Percentiles rank a stretch among this genome's conserved stretches.
These are phyloP conservation scores for Cybosia mesomella DNA, from an alignment of 2,888 invertebrate species.

Conservation along the genomic window DNA sequence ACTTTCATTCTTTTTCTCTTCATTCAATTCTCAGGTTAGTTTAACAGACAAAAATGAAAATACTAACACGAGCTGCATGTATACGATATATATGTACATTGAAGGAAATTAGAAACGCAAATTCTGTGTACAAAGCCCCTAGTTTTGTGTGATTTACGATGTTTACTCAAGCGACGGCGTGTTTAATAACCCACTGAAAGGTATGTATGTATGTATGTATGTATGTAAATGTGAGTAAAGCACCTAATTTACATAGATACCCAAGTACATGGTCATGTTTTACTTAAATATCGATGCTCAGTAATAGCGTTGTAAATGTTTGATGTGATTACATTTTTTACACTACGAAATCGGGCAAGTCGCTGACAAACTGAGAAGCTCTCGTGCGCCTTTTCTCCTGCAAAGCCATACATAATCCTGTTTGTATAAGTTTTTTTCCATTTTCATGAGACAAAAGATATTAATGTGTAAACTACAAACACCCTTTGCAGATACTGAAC, in stretches of 20 bases:
- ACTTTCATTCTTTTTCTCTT: too few relatives aligned
- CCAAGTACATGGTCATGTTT: conserved; percentile 47
- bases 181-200: conserved; percentile 77
- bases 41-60: conserved; percentile 2
- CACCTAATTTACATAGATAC: conserved; percentile 60
- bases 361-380: background rate
- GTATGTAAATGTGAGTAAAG: conserved; percentile 64
- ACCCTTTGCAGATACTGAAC: background rate
- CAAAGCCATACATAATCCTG: background rate
- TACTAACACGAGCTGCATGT: background rate
- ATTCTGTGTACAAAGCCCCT: conserved; percentile 72
- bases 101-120: conserved; percentile 76
- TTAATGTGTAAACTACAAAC: too few relatives aligned
- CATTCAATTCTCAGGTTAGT: background rate
- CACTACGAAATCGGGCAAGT: background rate
- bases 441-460: too few relatives aligned
- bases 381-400: background rate
- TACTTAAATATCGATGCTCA: conserved; percentile 39
- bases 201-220: conserved; percentile 72
- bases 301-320: conserved; percentile 33
- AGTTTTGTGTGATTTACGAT: conserved; percentile 80
- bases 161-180: conserved; percentile 73
- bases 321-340: background rate
- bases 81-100: conserved; percentile 35
- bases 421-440: background rate